Percentiles rank a stretch among this genome's conserved stretches.
phyloP scores from a whole-genome alignment of 2,888 invertebrate genomes.

The Diabrotica balteata region DNA sequence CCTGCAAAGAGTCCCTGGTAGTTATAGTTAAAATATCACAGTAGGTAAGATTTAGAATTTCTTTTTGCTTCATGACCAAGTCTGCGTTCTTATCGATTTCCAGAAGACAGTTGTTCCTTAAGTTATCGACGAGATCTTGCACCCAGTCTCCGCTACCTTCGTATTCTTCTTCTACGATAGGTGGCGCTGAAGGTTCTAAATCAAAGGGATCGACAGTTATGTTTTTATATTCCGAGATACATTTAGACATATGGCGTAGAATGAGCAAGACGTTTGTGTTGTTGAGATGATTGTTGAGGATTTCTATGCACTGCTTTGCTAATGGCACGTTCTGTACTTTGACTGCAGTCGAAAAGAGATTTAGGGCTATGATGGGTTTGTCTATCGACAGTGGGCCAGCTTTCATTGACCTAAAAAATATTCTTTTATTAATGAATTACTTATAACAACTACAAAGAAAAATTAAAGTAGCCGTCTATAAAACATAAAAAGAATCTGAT shows the following conservation, averaged over 20 bases:
- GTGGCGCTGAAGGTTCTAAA: constrained; percentile 57
- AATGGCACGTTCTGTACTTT: constrained; percentile 76
- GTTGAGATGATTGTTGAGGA: constrained; percentile 70
- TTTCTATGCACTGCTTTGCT: constrained; percentile 72
- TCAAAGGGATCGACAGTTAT: constrained; percentile 45
- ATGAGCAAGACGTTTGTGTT: constrained; percentile 72
- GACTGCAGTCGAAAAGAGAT: constrained; percentile 76
- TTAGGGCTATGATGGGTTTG: constrained; percentile 67
- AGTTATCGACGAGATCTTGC: constrained; percentile 64
- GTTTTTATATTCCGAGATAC: constrained; percentile 47
- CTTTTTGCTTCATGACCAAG: constrained; percentile 64
- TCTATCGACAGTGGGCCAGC: constrained; percentile 53
- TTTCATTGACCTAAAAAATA: constrained; percentile 53
- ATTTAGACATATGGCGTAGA: constrained; percentile 63
- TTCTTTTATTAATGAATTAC: not conserved
- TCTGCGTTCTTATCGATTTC: constrained; percentile 68
- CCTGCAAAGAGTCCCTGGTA: constrained; percentile 71
- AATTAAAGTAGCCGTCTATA: too few relatives aligned
- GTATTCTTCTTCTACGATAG: constrained; percentile 53
- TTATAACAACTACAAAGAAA: too few relatives aligned
- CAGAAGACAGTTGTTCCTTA: constrained; percentile 72
- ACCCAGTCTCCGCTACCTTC: constrained; percentile 49
- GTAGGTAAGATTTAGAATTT: constrained; percentile 69
- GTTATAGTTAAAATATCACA: constrained; percentile 72
- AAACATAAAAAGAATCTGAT: too few relatives aligned